phyloP scores from a whole-genome alignment of 2,888 invertebrate genomes.

The Boloria selene region DNA sequence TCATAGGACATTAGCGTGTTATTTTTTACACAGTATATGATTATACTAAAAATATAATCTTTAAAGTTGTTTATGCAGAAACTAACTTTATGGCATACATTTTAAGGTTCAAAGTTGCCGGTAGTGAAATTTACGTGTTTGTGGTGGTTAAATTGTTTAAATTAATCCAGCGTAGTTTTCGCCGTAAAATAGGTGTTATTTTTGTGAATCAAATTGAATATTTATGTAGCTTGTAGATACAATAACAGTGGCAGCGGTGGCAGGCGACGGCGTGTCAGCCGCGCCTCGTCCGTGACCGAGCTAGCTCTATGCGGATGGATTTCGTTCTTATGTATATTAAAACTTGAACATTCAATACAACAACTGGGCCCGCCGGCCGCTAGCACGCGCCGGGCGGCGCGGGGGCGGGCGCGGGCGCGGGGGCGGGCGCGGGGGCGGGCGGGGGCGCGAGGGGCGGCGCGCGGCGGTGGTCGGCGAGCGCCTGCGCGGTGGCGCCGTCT shows the following conservation, averaged over 20 bases:
- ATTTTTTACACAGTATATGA: neutral
- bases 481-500: constrained; percentile 94
- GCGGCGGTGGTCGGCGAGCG: constrained; percentile 93
- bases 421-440: constrained; percentile 93
- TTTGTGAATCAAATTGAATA: no score
- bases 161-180: no score
- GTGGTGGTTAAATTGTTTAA: no score
- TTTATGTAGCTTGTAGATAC: no score
- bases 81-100: no score
- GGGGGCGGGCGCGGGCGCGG: constrained; percentile 81
- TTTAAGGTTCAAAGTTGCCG: no score
- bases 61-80: no score
- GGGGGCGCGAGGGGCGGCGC: constrained; percentile 94
- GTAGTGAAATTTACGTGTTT: no score
- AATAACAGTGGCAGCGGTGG: no score
- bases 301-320: constrained; percentile 16
- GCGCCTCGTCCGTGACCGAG: neutral
- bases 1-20: neutral
- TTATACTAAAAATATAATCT: neutral
- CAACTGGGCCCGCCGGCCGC: constrained; percentile 84
- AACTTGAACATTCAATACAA: constrained; percentile 18
- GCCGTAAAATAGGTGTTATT: no score
- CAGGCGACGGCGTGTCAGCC: no score
- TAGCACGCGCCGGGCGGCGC: neutral
- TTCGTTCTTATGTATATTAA: constrained; percentile 1